Evolutionary conservation across 2,888 invertebrate species (phyloP), one percentile per base, ranked within the genome.

Genomic region (Podabrus alpinus): DNA sequence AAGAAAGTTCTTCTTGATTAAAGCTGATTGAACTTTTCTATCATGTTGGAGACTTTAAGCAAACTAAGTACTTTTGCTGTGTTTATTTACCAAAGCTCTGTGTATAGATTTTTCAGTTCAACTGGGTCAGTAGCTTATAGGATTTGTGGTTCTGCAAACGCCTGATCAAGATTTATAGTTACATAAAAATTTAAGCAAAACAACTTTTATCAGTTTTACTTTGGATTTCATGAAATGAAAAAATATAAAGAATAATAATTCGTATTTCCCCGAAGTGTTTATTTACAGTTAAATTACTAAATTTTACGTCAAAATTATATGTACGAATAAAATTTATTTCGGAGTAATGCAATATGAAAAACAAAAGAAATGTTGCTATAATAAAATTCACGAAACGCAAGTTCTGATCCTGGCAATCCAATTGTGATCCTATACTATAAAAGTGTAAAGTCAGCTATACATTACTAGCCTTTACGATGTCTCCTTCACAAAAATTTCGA

Each of bases 361-460:
- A 66, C 60, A 59, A 69, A 59, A 15, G 66, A 61, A 64, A 75
- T 64, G 71, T 71, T 66, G 62, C 66, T 15, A 69, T 69, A 75
- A 75, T 75, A 75, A 75, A 75, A 75, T 69, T 60, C 75, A 60
- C 67, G 68, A 60, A 72, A 75, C 75, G 64, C 60, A 62, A 68
- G 75, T 69, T 72, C 66, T 24, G 68, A 76, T 73, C 75, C 66
- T 21, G n/a, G 70, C 75, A 76, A 76, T 73, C 72, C 75, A 76
- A 76, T 76, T 73, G 72, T 76, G 76, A 73, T 73, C 73, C 76
- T 71, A 76, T 76, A 71, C 75, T 74, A 75, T 77, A 77, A 77
- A 77, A 77, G 78, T 78, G 78, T 77, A 75, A 76, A 76, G 75
- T 78, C 78, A 78, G 78, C 78, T 78, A 74, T 75, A 78, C 78